Base-by-base conservation (phyloP, 2,797 vertebrate genomes). In the Siniperca undulata region DNA sequence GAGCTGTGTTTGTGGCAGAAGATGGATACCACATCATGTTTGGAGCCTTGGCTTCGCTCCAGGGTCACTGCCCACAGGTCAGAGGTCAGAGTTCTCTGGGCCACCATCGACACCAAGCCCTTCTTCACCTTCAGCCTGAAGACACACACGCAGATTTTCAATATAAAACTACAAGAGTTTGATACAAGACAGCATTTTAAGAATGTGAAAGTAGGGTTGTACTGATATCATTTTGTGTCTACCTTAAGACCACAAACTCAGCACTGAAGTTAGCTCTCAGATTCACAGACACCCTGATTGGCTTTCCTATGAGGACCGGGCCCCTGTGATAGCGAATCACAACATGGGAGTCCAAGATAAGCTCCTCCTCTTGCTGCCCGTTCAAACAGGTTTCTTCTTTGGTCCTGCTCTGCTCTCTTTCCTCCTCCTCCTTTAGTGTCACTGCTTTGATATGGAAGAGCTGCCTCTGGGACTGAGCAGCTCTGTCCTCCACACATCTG, bases 71-170 rank as follows among this genome's bases (percentile, higher is more conserved):
- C 75, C 95, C 95, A 96, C 7, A 87, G 77, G 65, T 94, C 90
- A 61, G 94, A 90, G 72, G 76, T 90, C 78, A 90, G 74, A 6
- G 90, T 81, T 42, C 90, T 90, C 53, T 93, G 88, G n/a, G 89
- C 90, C 75, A 92, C 81, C 81, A 95, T 77, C 0, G 93, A 95
- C 61, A 96, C 82, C 74, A 95, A 86, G 14, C 94, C 93, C 75
- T 94, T 96, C 82, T 92, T 95, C 75, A 96, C 88, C 86, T 93
- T 94, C 59, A 96, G 52, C 82, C 95, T 96, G 76, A 67, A 34
- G 10, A 71, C 40, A 77, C n/a, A 73, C 46, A 59, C 24, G 74
- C 36, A 56, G 7, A 58, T 42, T 40, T 53, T 42, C 7, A 12
- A 0, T 53, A 6, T 58, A 34, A 62, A 60, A 27, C 10, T 19